These are phyloP conservation scores for Vipera ursinii DNA, from an alignment of 2,797 vertebrate genomes.

Conservation along the genomic window DNA sequence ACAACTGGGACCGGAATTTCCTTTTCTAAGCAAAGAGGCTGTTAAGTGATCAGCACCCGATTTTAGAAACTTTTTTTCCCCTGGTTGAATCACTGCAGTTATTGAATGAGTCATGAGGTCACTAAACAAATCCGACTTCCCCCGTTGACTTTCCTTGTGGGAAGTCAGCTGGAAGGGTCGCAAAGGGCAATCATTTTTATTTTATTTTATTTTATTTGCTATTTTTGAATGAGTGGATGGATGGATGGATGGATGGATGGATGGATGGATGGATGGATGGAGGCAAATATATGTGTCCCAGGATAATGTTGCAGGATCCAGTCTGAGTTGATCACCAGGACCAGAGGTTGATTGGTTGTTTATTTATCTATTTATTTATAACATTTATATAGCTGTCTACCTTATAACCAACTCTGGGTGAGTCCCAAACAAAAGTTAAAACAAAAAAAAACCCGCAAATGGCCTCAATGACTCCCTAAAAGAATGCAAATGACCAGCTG, in stretches of 20 bases:
- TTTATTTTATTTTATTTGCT: too few relatives aligned
- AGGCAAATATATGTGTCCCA: background rate
- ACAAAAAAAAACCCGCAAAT: background rate
- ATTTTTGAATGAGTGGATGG: background rate
- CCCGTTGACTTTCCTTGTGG: too few relatives aligned
- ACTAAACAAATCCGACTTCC: too few relatives aligned
- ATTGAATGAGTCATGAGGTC: background rate
- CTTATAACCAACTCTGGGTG: background rate
- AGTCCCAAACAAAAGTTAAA: background rate
- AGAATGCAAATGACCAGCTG: too few relatives aligned
- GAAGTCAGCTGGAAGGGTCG: too few relatives aligned
- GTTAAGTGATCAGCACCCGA: background rate
- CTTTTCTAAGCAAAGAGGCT: background rate
- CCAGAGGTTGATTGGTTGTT: background rate
- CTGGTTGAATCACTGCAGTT: background rate
- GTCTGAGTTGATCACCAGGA: background rate
- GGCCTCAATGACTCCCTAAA: too few relatives aligned
- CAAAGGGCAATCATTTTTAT: too few relatives aligned
- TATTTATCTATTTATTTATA: background rate
- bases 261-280: background rate
- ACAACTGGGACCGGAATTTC: background rate
- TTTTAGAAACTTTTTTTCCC: background rate
- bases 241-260: too few relatives aligned
- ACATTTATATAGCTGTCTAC: background rate
- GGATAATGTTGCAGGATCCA: background rate